Evolutionary conservation across 1,140 invertebrate species (phyloP), one percentile per base, ranked within the genome.

Genomic region (Sipha flava): DNA sequence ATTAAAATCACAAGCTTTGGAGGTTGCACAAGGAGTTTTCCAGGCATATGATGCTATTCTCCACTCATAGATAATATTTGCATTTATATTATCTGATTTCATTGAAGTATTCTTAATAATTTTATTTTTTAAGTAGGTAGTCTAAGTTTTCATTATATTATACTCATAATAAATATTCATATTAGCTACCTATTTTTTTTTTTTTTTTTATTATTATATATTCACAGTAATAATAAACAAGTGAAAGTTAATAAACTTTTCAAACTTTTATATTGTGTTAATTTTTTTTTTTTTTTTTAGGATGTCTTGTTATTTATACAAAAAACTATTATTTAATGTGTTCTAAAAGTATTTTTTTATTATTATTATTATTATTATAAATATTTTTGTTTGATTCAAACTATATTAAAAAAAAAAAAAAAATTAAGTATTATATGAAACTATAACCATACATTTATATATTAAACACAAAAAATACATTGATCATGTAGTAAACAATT

Each of bases 1-100:
- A 3, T 87, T 99, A 77, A 99, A 99, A 86, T 97, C 96, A 3
- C 89, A 95, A 80, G 93, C 95, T 7, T 91, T 95, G 23, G 96
- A 98, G 87, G 95, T 98, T 45, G 95, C 96, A 80, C 86, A 92
- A 18, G 93, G 92, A 70, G 91, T 99, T 83, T 97, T 96, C 87
- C 92, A 96, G 86, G 90, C 95, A 16, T 98, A 97, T 86, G 96
- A 98, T 86, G 89, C 90, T 68, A 97, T 99, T 83, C 90, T 99
- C 43, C 90, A 91, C 85, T 89, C 88, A 82, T 80, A 79, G n/a
- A 79, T 21, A 31, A 5, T 37, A 29, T 18, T 16, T n/a, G n/a
- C n/a, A 43, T n/a, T 62, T 43, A 62, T 23, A 77, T 40, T 54
- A 29, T 57, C 1, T 31, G 21, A 70, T n/a, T 26, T 43, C 4